Evolutionary conservation across 1,140 invertebrate genomes (phyloP).

Genomic region (Drosophila lacertosa): DNA sequence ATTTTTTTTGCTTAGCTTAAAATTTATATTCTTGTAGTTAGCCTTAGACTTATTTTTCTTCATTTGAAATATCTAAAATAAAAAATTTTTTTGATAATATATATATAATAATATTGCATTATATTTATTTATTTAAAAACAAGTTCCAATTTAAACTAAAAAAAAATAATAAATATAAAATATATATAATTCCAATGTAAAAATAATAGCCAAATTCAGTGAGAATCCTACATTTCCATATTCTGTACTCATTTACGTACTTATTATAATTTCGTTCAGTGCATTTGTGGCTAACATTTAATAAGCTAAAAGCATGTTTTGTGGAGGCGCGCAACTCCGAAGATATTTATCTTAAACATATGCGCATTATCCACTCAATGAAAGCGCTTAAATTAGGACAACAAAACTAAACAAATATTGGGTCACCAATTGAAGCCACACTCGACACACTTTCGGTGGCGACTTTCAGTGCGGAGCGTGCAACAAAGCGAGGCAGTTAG

Average conservation of each 20-base stretch:
- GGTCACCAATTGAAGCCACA: slow-evolving; percentile 45
- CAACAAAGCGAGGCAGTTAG: slow-evolving; percentile 30
- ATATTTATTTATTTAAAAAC: too few relatives aligned
- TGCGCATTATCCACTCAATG: slow-evolving; percentile 59
- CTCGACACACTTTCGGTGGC: slow-evolving; percentile 17
- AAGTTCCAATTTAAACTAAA: too few relatives aligned
- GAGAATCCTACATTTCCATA: too few relatives aligned
- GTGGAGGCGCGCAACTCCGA: slow-evolving; percentile 31
- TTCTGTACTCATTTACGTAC: not conserved
- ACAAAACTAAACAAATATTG: slow-evolving; percentile 42
- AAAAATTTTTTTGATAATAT: too few relatives aligned
- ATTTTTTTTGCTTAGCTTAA: too few relatives aligned
- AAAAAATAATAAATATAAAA: too few relatives aligned
- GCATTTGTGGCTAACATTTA: slow-evolving; percentile 55
- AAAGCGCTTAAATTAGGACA: slow-evolving; percentile 61
- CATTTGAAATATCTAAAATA: too few relatives aligned
- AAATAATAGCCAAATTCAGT: too few relatives aligned
- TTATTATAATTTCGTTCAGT: slow-evolving; percentile 37
- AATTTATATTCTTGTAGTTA: too few relatives aligned
- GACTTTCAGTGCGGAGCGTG: slow-evolving; percentile 36
- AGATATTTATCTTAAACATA: slow-evolving; percentile 81
- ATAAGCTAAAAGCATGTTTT: slow-evolving; percentile 72
- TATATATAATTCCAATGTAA: too few relatives aligned
- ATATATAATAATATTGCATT: too few relatives aligned
- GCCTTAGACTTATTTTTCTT: too few relatives aligned